Percentiles rank a stretch among this genome's conserved stretches.
Evolutionary conservation across 2,113 vertebrate species (phyloP).

Genomic region (Heliornis fulica): DNA sequence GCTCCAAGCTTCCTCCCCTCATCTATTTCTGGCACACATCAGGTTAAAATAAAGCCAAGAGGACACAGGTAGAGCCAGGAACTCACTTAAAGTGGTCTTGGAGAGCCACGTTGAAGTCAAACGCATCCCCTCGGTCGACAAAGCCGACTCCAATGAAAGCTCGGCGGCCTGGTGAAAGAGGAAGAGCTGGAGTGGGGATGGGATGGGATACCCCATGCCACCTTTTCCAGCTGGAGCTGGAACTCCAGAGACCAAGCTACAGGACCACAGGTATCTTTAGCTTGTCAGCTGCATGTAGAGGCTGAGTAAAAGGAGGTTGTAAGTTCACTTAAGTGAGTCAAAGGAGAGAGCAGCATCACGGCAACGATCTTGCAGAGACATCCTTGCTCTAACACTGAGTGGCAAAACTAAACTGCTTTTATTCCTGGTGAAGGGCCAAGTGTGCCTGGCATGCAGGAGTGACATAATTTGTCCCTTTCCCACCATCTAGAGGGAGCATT

Average conservation of each 20-base stretch:
- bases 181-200: background rate
- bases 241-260: accelerated
- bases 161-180: constrained; percentile 80
- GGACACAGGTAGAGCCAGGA: background rate
- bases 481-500: accelerated
- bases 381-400: accelerated
- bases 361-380: accelerated
- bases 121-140: constrained; percentile 91
- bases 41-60: accelerated
- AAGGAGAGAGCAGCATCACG: background rate
- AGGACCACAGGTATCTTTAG: background rate
- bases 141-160: constrained; percentile 96
- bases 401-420: background rate
- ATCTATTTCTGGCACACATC: accelerated
- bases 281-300: accelerated
- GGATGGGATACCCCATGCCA: accelerated
- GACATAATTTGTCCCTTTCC: background rate
- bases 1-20: background rate
- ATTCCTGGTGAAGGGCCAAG: background rate
- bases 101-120: constrained; percentile 95
- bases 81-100: constrained; percentile 99
- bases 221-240: background rate
- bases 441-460: accelerated
- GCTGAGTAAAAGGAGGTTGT: background rate
- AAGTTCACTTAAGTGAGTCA: background rate